These are phyloP conservation scores for Formica aserva DNA, from an alignment of 2,888 invertebrate species.

Conservation along the genomic window DNA sequence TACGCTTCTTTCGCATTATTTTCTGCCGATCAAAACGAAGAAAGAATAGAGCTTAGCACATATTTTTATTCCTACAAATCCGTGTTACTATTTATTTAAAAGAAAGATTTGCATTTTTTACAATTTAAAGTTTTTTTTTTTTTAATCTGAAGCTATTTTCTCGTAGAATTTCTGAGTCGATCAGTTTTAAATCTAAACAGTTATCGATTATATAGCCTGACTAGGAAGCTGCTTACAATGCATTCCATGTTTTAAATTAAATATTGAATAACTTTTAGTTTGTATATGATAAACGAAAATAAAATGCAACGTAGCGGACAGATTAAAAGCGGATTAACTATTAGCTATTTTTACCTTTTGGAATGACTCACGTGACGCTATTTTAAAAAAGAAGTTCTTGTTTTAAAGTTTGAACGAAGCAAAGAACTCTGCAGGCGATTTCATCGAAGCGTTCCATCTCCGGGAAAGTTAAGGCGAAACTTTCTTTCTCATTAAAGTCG, in stretches of 20 bases:
- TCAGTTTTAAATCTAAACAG: neutral
- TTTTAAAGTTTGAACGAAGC: slow-evolving; percentile 16
- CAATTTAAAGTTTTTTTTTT: neutral
- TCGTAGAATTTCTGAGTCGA: neutral
- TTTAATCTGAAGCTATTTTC: neutral
- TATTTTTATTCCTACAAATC: neutral
- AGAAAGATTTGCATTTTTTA: neutral
- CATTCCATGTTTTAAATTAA: neutral
- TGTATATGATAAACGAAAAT: neutral
- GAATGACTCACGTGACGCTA: slow-evolving; percentile 14
- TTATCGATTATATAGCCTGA: neutral
- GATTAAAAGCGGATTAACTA: slow-evolving; percentile 7
- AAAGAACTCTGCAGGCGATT: slow-evolving; percentile 35
- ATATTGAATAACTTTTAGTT: neutral
- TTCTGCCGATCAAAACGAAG: neutral
- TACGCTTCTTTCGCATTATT: slow-evolving; percentile 9
- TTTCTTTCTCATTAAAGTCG: slow-evolving; percentile 68
- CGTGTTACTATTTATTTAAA: neutral
- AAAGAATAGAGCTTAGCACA: neutral
- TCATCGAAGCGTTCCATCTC: slow-evolving; percentile 27
- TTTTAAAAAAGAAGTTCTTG: slow-evolving; percentile 15
- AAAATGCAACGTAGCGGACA: neutral
- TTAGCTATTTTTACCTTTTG: slow-evolving; percentile 12
- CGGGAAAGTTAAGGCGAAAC: slow-evolving; percentile 61
- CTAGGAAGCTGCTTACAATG: neutral